Evolutionary conservation across 2,797 vertebrate species (phyloP).

Genomic region (Pseudomugil gertrudae): DNA sequence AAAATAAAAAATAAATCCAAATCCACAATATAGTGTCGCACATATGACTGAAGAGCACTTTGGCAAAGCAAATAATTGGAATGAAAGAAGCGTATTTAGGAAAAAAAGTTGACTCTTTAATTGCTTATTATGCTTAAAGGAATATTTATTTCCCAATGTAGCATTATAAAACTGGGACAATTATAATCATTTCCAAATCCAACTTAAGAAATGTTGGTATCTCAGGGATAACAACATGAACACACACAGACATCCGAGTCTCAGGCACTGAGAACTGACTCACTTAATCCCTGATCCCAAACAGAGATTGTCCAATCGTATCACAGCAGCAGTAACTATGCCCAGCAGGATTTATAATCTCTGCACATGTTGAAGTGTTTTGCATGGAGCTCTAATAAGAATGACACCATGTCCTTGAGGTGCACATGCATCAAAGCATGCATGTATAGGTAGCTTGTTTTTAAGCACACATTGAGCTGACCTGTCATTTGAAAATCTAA

Average conservation of each 20-base stretch:
- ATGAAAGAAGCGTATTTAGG: neutral
- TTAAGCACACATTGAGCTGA: neutral
- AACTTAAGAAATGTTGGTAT: neutral
- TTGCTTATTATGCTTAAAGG: neutral
- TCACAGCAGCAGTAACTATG: constrained; percentile 10
- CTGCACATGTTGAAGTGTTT: constrained; percentile 1
- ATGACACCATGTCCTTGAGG: neutral
- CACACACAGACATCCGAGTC: neutral
- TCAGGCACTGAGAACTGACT: neutral
- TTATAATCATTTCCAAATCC: neutral
- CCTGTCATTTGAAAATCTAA: no score
- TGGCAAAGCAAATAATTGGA: neutral
- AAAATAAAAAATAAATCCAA: no score
- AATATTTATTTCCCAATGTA: neutral
- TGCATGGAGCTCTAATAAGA: neutral
- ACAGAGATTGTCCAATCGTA: constrained; percentile 1
- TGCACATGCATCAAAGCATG: neutral
- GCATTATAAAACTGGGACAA: neutral
- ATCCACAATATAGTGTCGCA: no score
- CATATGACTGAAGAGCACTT: neutral
- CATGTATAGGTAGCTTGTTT: neutral
- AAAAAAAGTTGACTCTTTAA: neutral
- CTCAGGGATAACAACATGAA: neutral
- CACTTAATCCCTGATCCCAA: constrained; percentile 1
- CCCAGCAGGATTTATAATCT: constrained; percentile 1